Evolutionary conservation across 2,797 vertebrate species (phyloP).

Genomic region (Sebastiscus tertius): DNA sequence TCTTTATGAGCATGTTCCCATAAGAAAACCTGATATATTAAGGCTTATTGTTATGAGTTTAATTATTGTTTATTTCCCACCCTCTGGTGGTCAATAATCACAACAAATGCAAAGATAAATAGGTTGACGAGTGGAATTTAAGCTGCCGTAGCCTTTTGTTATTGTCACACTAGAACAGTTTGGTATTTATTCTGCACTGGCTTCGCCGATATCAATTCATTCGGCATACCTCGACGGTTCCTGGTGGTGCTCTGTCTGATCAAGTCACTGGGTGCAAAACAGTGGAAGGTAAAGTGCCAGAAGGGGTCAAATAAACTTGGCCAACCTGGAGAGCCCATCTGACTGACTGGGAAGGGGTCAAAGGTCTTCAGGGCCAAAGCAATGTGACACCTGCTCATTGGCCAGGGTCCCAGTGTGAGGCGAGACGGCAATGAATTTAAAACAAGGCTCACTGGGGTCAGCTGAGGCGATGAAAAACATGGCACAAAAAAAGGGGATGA

Average conservation of each 20-base stretch:
- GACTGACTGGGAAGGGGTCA: constrained; percentile 48
- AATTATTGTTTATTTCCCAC: background rate
- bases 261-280: constrained; percentile 15
- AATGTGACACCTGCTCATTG: constrained; percentile 58
- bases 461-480: background rate
- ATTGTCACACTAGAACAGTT: background rate
- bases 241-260: constrained; percentile 21
- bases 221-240: background rate
- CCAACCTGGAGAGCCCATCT: constrained; percentile 25
- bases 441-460: constrained; percentile 16
- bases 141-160: background rate
- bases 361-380: constrained; percentile 47
- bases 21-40: background rate
- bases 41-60: background rate
- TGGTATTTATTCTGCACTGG: background rate
- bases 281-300: constrained; percentile 50
- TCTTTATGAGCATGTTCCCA: background rate
- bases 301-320: constrained; percentile 56
- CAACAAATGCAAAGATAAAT: background rate
- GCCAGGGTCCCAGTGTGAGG: constrained; percentile 29
- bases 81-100: background rate
- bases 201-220: background rate
- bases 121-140: background rate
- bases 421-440: constrained; percentile 29
- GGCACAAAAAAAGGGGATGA: background rate